Evolutionary conservation across 2,888 invertebrate species (phyloP), one percentile per base, ranked within the genome.

Genomic region (Papilio gigon): DNA sequence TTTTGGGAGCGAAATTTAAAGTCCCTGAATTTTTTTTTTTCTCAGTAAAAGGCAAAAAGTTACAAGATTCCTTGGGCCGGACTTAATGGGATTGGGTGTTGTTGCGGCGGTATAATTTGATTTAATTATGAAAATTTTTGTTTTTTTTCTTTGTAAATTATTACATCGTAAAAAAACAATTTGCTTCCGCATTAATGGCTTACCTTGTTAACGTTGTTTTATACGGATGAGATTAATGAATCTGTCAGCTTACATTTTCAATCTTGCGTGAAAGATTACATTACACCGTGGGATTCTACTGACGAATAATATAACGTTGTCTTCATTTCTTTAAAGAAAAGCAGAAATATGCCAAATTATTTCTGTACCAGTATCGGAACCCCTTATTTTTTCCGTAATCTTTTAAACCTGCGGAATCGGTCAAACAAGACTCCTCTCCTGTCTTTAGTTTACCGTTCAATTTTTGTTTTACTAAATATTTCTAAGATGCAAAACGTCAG

Each of bases 1-100:
- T 89, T 88, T 89, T 88, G 84, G 82, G 81, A 78, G 40, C 78
- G 78, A 84, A 88, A 88, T 89, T 89, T 88, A 83, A 83, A 82
- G 79, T 80, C 84, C 78, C 69, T 82, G 81, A 87, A 89, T 86
- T 90, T 87, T 87, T 86, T 90, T 87, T 87, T 87, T 87, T 77
- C 75, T 77, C 82, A 87, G 80, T 84, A 85, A 86, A 84, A 87
- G 84, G 84, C 85, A 83, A 85, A 84, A 88, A 88, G 86, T 87
- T 87, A 85, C 86, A 85, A 86, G 85, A 86, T 86, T 85, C 78
- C 82, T 84, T 85, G 86, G 86, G 85, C 83, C 74, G 79, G 64
- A 77, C 82, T 85, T 87, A 87, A 88, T 86, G 83, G 86, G 87
- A 86, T 88, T 85, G 81, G 80, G 81, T 86, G 85, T 85, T 86